Evolutionary conservation across 2,797 vertebrate species (phyloP).

Genomic region (Ara ararauna): DNA sequence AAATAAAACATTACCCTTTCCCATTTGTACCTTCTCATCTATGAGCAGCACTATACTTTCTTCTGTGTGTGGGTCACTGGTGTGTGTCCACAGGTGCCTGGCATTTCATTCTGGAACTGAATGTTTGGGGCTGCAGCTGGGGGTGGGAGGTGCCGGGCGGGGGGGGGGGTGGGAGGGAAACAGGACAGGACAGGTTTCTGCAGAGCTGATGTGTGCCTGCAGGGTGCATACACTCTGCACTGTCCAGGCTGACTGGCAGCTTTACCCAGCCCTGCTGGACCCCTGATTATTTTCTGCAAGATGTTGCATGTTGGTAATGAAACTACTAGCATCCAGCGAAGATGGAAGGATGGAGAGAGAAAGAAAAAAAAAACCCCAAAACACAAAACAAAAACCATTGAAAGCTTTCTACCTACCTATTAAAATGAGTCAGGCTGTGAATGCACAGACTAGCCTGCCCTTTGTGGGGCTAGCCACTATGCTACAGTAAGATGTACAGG

Average conservation of each 20-base stretch:
- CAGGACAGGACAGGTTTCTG: background rate
- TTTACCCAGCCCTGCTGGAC: constrained; percentile 74
- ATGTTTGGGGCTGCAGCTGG: constrained; percentile 64
- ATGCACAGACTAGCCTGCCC: constrained; percentile 75
- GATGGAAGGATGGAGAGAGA: constrained; percentile 59
- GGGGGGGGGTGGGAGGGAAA: background rate
- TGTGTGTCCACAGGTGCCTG: constrained; percentile 32
- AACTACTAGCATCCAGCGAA: constrained; percentile 73
- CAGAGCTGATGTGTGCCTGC: constrained; percentile 6
- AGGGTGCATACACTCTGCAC: background rate
- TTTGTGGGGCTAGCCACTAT: constrained; percentile 75
- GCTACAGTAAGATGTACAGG: constrained; percentile 81
- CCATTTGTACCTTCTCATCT: constrained; percentile 61
- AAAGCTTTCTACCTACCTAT: constrained; percentile 82
- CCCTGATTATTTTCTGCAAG: constrained; percentile 74
- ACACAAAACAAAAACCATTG: constrained; percentile 49
- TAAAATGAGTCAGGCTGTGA: constrained; percentile 81
- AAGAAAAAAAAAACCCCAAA: background rate
- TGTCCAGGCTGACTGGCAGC: constrained; percentile 54
- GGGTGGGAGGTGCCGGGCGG: too few relatives aligned
- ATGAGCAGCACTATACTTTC: constrained; percentile 42
- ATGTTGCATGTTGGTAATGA: constrained; percentile 70
- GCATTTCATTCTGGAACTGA: constrained; percentile 39
- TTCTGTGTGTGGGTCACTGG: background rate
- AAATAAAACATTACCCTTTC: constrained; percentile 67